Percentiles rank a stretch among this genome's conserved stretches.
phyloP scores from a whole-genome alignment of 2,888 invertebrate species.

The Buathra laborator region DNA sequence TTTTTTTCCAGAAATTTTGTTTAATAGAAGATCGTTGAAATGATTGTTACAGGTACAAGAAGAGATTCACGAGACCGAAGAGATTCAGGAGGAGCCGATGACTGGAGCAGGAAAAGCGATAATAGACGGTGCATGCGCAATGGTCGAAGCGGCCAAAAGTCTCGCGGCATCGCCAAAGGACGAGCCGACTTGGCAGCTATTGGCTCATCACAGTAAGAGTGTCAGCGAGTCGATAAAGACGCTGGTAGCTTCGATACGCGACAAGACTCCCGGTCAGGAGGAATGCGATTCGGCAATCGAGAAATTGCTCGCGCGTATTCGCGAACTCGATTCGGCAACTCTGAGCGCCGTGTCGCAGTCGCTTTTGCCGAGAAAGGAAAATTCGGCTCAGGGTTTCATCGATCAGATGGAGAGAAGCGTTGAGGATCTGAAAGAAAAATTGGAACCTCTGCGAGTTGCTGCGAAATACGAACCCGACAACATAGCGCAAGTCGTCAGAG shows the following conservation, averaged over 20 bases:
- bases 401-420: conserved; percentile 93
- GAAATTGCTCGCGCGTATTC: conserved; percentile 90
- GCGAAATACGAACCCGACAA: conserved; percentile 97
- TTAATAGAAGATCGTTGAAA: background rate
- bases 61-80: conserved; percentile 77
- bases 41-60: conserved; percentile 51
- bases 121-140: conserved; percentile 94
- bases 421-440: conserved; percentile 92
- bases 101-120: conserved; percentile 92
- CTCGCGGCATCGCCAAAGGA: conserved; percentile 96
- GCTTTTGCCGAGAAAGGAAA: conserved; percentile 89
- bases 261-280: conserved; percentile 97
- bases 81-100: conserved; percentile 90
- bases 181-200: conserved; percentile 96
- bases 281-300: conserved; percentile 96
- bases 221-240: conserved; percentile 99
- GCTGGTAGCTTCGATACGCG: conserved; percentile 96
- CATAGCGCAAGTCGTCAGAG: conserved; percentile 94
- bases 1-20: background rate
- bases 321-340: conserved; percentile 94
- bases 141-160: conserved; percentile 96
- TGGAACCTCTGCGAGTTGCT: conserved; percentile 94
- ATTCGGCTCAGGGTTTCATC: conserved; percentile 91
- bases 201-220: conserved; percentile 97
- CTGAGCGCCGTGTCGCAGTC: conserved; percentile 95